Conservation (phyloP, 2,113 vertebrate genomes). For the Brachypodius melanocephalos region DNA sequence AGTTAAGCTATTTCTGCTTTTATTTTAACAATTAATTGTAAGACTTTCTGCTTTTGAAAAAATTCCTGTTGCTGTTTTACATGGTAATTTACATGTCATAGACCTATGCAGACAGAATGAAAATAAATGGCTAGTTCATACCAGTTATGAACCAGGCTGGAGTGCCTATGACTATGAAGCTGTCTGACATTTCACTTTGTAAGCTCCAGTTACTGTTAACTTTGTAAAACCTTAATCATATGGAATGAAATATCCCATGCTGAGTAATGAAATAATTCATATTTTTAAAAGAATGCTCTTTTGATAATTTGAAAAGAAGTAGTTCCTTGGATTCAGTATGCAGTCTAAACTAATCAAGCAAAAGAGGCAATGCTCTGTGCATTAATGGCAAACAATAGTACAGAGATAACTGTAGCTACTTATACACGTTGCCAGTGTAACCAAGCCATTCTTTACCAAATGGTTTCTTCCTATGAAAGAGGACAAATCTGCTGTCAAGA, state of each 20-base stretch:
- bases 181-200: neutral
- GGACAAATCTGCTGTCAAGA: neutral
- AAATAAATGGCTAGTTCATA: neutral
- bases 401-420: neutral
- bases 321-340: neutral
- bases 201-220: slow-evolving; percentile 10
- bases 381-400: neutral
- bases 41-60: neutral
- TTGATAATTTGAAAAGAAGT: neutral
- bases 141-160: neutral
- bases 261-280: neutral
- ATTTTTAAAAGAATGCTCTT: neutral
- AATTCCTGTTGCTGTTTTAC: neutral
- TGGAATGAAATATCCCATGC: neutral
- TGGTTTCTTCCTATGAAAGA: neutral
- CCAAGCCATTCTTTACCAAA: neutral
- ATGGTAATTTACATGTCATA: neutral
- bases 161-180: neutral
- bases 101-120: neutral
- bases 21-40: neutral
- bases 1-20: neutral
- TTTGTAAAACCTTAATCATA: slow-evolving; percentile 16
- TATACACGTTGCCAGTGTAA: neutral
- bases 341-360: neutral
- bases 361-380: neutral